Conservation (phyloP, 1,140 invertebrate species). For the Hydropsyche tenuis region DNA sequence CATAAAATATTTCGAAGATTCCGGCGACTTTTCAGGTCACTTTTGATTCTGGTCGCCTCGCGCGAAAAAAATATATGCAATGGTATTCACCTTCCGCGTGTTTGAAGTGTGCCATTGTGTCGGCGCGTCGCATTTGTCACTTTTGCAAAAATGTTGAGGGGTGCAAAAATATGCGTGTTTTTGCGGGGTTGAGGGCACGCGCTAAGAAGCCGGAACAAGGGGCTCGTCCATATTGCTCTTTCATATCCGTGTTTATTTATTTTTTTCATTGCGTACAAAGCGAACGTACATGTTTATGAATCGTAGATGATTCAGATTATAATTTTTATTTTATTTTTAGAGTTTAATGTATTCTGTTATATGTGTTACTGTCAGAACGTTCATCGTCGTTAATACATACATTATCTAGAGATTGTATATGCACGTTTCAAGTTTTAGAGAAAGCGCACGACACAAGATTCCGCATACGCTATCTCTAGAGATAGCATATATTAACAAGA, state of each 20-base stretch:
- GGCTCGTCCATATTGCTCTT: too few relatives aligned
- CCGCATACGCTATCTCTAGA: too few relatives aligned
- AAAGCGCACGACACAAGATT: too few relatives aligned
- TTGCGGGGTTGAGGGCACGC: background rate
- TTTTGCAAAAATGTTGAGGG: constrained; percentile 22
- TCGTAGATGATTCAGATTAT: background rate
- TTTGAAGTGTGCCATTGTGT: constrained; percentile 36
- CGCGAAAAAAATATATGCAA: background rate
- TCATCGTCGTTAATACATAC: too few relatives aligned
- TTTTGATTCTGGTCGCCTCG: too few relatives aligned
- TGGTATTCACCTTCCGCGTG: constrained; percentile 1
- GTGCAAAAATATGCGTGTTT: constrained; percentile 24
- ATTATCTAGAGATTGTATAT: too few relatives aligned
- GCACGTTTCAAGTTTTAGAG: too few relatives aligned
- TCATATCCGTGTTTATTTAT: background rate
- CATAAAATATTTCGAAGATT: too few relatives aligned
- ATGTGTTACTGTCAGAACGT: too few relatives aligned
- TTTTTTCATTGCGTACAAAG: background rate
- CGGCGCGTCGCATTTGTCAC: constrained; percentile 17
- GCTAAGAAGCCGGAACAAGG: background rate
- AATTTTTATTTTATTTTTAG: background rate
- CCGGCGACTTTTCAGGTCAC: too few relatives aligned
- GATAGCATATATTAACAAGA: too few relatives aligned
- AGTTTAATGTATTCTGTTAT: background rate
- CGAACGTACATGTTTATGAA: background rate